Evolutionary conservation across 1,140 invertebrate genomes (phyloP), one percentile per base, ranked within the genome.

Genomic region (Eueides isabella): DNA sequence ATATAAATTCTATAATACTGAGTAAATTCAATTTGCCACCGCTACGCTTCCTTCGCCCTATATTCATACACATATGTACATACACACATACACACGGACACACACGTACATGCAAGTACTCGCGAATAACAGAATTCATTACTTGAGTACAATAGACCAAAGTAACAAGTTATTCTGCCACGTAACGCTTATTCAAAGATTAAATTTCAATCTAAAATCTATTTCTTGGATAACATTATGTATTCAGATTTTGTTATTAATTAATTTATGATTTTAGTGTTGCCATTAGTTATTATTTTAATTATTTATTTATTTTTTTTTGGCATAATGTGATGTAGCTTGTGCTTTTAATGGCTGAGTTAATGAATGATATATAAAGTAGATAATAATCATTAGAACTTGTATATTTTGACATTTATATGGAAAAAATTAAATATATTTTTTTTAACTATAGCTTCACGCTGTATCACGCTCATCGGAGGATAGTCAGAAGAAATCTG

Each of bases 201-300:
- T 55, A 55, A 55, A 55, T 55, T 55, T 55, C 48, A 55, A 55
- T 55, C 48, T 55, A 55, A 55, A 55, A 55, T 55, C 48, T 55
- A 55, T 55, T 55, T 55, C 48, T 55, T 55, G 48, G 48, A 55
- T 55, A 55, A 55, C 48, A 55, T 55, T 55, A 19, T 55, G 9
- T 6, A 55, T 55, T 55, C 48, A 9, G 48, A 55, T 55, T 55
- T 55, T 55, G 9, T 55, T 1, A 55, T 55, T 7, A 55, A 55
- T 55, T 55, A 55, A 55, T 55, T 38, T 26, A 55, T 55, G 6
- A 19, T 23, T 55, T 23, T 7, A 4, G 48, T 55, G 9, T 55
- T 55, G 48, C 19, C 1, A 55, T 55, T 26, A 11, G 9, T 23
- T 23, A 23, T 9, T 19, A 6, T 23, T 38, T 31, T 31, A 31